phyloP scores from a whole-genome alignment of 2,113 vertebrate species.

The Papio anubis region DNA sequence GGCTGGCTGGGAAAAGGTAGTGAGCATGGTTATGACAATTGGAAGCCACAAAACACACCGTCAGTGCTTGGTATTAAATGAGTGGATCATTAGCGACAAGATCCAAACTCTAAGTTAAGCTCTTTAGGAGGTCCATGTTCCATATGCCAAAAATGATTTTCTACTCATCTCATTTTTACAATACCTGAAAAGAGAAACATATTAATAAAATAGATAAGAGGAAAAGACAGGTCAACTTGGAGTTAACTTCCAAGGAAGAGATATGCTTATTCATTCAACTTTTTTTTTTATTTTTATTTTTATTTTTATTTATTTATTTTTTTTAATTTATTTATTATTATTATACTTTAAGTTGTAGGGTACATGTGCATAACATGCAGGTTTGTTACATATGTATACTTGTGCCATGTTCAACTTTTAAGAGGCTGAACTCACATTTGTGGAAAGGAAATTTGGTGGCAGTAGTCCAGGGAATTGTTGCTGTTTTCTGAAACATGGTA shows the following conservation, averaged over 20 bases:
- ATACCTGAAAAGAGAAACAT: background rate
- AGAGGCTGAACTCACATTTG: background rate
- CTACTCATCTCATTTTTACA: background rate
- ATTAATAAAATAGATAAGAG: background rate
- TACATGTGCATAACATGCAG: too few species aligned
- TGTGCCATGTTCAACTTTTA: background rate
- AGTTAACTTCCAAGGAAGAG: background rate
- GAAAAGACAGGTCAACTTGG: background rate
- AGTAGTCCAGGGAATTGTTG: background rate
- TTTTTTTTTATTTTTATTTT: too few species aligned
- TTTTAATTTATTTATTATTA: too few species aligned
- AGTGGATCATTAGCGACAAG: background rate
- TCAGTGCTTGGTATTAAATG: background rate
- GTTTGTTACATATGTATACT: too few species aligned
- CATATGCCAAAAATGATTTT: background rate
- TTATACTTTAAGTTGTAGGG: too few species aligned
- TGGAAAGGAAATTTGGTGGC: background rate
- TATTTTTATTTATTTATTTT: too few species aligned
- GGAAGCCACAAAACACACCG: background rate
- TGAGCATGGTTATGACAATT: rapidly evolving
- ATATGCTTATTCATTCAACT: background rate
- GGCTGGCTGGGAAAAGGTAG: too few species aligned
- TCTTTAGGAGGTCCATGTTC: background rate
- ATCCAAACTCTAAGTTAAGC: background rate
- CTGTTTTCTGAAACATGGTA: conserved; percentile 32